These are phyloP conservation scores for Protonibea diacanthus DNA, from an alignment of 2,797 vertebrate species.

Conservation along the genomic window DNA sequence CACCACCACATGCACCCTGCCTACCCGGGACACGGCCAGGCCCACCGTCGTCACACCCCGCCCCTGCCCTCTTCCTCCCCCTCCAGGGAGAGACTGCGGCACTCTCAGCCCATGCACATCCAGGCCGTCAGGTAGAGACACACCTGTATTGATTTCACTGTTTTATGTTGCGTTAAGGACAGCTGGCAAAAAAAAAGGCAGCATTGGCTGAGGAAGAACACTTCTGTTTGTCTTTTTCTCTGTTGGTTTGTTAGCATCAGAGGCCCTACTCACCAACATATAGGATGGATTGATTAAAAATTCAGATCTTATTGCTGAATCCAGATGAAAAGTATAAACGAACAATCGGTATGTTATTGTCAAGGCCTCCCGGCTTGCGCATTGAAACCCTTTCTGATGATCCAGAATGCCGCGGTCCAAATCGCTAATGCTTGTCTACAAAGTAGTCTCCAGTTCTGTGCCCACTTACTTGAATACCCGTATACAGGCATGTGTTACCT, in stretches of 20 bases:
- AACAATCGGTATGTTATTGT: no score
- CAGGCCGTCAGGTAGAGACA: slow-evolving; percentile 91
- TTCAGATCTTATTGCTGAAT: background rate
- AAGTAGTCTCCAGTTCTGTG: no score
- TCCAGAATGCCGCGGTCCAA: no score
- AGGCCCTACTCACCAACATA: background rate
- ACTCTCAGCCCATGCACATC: slow-evolving; percentile 96
- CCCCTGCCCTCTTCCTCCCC: slow-evolving; percentile 54
- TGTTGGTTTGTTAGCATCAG: background rate
- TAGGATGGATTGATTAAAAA: background rate
- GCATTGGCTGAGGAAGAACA: background rate
- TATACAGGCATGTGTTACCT: no score
- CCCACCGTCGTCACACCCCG: slow-evolving; percentile 77
- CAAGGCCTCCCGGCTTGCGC: no score
- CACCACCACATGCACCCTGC: slow-evolving; percentile 57
- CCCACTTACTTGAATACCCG: no score
- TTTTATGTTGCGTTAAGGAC: background rate
- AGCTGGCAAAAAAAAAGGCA: background rate
- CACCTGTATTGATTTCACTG: background rate
- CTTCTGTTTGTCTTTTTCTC: background rate
- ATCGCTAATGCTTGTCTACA: no score
- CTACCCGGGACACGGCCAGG: slow-evolving; percentile 53
- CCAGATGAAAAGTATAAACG: background rate
- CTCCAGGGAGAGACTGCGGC: slow-evolving; percentile 84
- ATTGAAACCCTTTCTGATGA: no score